Conservation (phyloP, 23 tunicate genomes). For the Ascidia mentula region DNA sequence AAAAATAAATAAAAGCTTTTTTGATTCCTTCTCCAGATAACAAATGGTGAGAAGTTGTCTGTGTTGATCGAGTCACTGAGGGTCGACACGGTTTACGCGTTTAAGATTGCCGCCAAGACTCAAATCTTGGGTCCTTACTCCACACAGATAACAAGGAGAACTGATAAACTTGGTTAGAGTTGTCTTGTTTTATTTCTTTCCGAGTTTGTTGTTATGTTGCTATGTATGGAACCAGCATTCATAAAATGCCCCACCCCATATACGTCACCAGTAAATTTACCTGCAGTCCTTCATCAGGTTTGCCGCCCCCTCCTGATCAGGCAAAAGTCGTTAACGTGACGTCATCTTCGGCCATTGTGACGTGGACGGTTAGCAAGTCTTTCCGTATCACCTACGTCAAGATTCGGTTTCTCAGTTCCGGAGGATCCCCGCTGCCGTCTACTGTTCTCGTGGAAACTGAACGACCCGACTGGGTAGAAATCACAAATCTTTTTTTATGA, state of each 20-base stretch:
- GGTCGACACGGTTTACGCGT: slow-evolving; percentile 72
- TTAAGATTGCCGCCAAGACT: slow-evolving; percentile 84
- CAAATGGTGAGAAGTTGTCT: slow-evolving; percentile 15
- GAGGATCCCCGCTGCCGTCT: background rate
- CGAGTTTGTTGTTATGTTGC: background rate
- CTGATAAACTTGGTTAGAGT: slow-evolving; percentile 53
- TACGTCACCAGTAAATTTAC: background rate
- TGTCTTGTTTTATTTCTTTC: background rate
- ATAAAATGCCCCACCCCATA: too few relatives aligned
- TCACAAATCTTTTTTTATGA: too few relatives aligned
- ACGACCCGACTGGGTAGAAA: background rate
- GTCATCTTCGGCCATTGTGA: slow-evolving; percentile 38
- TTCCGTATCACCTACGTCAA: slow-evolving; percentile 65
- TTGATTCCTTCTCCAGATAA: slow-evolving; percentile 30
- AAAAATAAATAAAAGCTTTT: too few relatives aligned
- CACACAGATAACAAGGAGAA: slow-evolving; percentile 38
- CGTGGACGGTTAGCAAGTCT: slow-evolving; percentile 42
- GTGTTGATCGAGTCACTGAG: slow-evolving; percentile 35
- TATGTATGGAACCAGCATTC: background rate
- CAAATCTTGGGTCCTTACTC: slow-evolving; percentile 48
- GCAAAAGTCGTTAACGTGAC: slow-evolving; percentile 48
- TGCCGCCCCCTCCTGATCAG: slow-evolving; percentile 74
- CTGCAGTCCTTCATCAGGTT: slow-evolving; percentile 3
- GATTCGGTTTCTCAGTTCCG: slow-evolving; percentile 25
- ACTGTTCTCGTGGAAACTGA: background rate